These are phyloP conservation scores for Biston betularia DNA, from an alignment of 2,888 invertebrate species.

Conservation along the genomic window DNA sequence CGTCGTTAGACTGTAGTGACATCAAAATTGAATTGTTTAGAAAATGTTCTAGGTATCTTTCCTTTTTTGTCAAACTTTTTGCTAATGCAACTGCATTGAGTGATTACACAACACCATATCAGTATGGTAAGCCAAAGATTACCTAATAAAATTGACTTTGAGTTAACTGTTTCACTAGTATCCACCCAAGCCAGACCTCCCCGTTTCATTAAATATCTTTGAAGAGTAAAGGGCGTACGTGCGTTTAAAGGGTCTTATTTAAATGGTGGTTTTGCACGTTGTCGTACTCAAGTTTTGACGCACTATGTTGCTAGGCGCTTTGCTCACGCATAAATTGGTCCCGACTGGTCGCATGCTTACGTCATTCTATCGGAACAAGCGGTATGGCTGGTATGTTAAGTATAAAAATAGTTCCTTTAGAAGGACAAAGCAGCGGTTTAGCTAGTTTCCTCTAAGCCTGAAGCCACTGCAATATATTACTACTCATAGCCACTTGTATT, in stretches of 20 bases:
- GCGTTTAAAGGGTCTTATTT: conserved; percentile 30
- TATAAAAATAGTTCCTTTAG: conserved; percentile 25
- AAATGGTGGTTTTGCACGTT: conserved; percentile 34
- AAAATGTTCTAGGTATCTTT: no score
- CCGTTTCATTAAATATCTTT: conserved; percentile 19
- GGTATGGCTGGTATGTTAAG: conserved; percentile 23
- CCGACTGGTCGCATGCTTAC: conserved; percentile 67
- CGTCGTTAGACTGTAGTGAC: no score
- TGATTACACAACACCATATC: not conserved
- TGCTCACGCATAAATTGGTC: conserved; percentile 63
- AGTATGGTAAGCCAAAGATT: not conserved
- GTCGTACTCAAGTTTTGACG: conserved; percentile 51
- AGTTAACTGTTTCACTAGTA: conserved; percentile 26
- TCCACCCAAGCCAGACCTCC: conserved; percentile 32
- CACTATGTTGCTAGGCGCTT: conserved; percentile 72
- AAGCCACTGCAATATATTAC: conserved; percentile 14
- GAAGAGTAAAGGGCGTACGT: conserved; percentile 19
- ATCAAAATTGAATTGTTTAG: no score
- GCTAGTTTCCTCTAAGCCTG: conserved; percentile 24
- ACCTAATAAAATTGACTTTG: conserved; percentile 15
- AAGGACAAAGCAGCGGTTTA: conserved; percentile 30
- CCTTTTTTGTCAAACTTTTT: no score
- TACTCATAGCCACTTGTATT: no score
- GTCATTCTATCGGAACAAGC: conserved; percentile 64
- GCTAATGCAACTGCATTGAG: not conserved